Evolutionary conservation across 1,140 invertebrate species (phyloP), one percentile per base, ranked within the genome.

Genomic region (Steinernema feltiae): DNA sequence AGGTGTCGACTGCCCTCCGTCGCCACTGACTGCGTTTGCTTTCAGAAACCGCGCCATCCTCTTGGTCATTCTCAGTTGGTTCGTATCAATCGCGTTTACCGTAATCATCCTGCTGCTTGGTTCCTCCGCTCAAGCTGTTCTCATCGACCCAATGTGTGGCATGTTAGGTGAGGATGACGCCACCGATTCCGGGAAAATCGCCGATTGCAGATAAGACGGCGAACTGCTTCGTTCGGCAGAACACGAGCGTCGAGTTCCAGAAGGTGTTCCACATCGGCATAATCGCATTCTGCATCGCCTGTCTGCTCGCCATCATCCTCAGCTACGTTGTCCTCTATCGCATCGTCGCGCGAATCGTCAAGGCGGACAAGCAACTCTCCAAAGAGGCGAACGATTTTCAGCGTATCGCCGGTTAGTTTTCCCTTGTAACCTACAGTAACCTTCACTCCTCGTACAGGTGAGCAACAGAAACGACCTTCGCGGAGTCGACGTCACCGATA

Each of bases 251-350:
- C 7, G 53, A 63, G 7, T 63, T 21, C 7, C 53, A 63, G 53
- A 63, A 63, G 53, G 53, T 63, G 7, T 63, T 63, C 53, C 53
- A 63, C 53, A 27, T 63, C 15, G 53, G 53, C 53, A 63, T 63
- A 7, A 63, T 63, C 53, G 7, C 15, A 7, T 63, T 63, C 53
- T 63, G 53, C 53, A 21, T 63, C 3, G 53, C 24, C 24, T 63
- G 53, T 21, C 53, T 63, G 12, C 12, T 63, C 15, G 53, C 53
- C 24, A 63, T 63, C 53, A 15, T 63, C 53, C 3, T 63, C 53
- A 15, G 7, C 53, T 63, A 63, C 53, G 15, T 63, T 3, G 24
- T 63, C 53, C 53, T 63, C 53, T 63, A 63, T 21, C 53, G 53
- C 53, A 21, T 63, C 15, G 53, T 63, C 24, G 12, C 53, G 2